Percentiles rank a stretch among this genome's conserved stretches.
phyloP scores from a whole-genome alignment of 2,888 invertebrate species.

The Calliphora vomitoria region DNA sequence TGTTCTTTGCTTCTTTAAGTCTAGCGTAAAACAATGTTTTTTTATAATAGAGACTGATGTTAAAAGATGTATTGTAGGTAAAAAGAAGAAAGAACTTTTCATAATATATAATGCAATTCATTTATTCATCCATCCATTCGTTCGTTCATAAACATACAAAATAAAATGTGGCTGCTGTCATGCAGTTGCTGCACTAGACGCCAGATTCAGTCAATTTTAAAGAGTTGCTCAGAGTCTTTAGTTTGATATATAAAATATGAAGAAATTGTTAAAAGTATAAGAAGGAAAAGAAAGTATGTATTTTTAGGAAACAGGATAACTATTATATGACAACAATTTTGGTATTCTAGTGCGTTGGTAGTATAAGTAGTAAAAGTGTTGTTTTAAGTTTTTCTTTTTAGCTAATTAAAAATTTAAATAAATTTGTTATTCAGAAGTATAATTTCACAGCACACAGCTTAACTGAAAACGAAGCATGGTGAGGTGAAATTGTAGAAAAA shows the following conservation, averaged over 20 bases:
- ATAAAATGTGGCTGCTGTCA: background rate
- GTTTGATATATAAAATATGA: background rate
- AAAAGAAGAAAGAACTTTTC: background rate
- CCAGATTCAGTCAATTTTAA: background rate
- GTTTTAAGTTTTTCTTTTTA: too few species aligned
- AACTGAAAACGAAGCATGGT: too few species aligned
- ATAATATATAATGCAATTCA: background rate
- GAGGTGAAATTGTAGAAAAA: too few species aligned
- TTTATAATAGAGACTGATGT: slow-evolving; percentile 9
- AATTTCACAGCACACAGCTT: background rate
- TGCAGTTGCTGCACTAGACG: background rate
- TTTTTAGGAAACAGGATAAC: too few species aligned
- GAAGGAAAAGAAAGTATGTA: background rate
- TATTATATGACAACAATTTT: too few species aligned
- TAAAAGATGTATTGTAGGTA: background rate
- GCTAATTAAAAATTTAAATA: background rate
- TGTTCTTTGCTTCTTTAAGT: background rate
- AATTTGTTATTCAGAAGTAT: background rate
- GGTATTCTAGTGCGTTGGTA: background rate
- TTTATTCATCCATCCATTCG: background rate
- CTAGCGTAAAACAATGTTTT: slow-evolving; percentile 18
- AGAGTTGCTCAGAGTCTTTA: background rate
- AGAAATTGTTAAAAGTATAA: background rate
- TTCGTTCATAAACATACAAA: background rate
- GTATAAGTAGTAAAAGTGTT: too few species aligned